Base-by-base conservation (phyloP, 2,797 vertebrate genomes). In the Gallinago solitaria region DNA sequence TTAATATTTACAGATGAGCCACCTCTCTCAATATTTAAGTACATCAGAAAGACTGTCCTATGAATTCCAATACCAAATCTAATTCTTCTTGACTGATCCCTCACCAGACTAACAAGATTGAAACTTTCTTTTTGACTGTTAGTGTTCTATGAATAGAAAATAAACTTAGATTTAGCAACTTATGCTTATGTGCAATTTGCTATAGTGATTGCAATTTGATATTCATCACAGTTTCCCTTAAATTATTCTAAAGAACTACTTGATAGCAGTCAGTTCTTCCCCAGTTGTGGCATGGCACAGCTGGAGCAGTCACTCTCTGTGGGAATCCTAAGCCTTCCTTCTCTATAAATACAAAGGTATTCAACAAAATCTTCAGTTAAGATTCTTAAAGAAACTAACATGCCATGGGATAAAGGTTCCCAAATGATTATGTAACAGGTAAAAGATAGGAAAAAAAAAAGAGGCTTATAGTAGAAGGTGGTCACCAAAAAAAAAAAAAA, bases 201-300 rank as follows among this genome's bases (percentile, higher is more conserved):
- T 86, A 39, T 73, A 81, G 69, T 73, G 65, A 93, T 83, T 88
- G 27, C 57, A 93, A 80, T 75, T 78, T 81, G 39, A 78, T 56
- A 57, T 70, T 95, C 83, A 70, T 65, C 87, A 81, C 54, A 67
- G 25, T 90, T 90, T 93, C 51, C 39, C 47, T 63, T 76, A 59
- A 79, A 94, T 92, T 83, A 76, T 91, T 83, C 76, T 61, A n/a
- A 93, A 90, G 35, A 83, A 73, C 74, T 79, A 71, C 81, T 89
- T 89, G 74, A 73, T 30, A 63, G 16, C 54, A 90, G 67, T 15
- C 39, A 79, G 21, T 70, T 80, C 79, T 76, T 53, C 61, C 45
- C 79, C 65, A 17, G 20, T 8, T 16, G 9, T 79, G 67, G 45
- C 76, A 43, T 12, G 11, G 63, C 57, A 51, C 61, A 88, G 65